phyloP scores from a whole-genome alignment of 1,140 invertebrate species.

The Mycetomoellerius zeteki region DNA sequence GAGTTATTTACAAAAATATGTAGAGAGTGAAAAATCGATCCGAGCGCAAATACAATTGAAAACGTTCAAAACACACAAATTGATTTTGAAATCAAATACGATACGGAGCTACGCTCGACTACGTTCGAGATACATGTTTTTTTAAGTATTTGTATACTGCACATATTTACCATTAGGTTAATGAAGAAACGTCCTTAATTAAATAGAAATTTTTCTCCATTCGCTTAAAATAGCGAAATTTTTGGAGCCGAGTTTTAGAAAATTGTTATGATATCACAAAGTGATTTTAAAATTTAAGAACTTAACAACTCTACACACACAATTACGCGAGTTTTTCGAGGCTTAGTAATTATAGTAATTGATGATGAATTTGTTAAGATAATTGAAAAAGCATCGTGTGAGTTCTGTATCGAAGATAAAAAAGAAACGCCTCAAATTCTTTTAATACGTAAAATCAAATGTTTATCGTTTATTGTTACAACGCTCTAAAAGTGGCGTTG shows the following conservation, averaged over 20 bases:
- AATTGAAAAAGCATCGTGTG: background rate
- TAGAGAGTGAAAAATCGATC: background rate
- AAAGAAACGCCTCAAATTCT: background rate
- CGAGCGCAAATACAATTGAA: background rate
- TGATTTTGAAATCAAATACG: background rate
- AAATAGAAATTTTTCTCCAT: constrained; percentile 18
- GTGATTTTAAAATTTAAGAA: constrained; percentile 37
- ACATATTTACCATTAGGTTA: constrained; percentile 5
- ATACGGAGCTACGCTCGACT: background rate
- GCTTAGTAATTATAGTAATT: background rate
- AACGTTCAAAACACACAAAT: background rate
- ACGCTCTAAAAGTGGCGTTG: background rate
- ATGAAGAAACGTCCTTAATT: constrained; percentile 38
- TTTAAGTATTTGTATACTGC: constrained; percentile 8
- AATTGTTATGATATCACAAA: constrained; percentile 32
- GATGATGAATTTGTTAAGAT: constrained; percentile 1
- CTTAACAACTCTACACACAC: constrained; percentile 10
- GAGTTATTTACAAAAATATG: constrained; percentile 4
- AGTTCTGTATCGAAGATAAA: constrained; percentile 1
- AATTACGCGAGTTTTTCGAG: background rate
- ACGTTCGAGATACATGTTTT: background rate
- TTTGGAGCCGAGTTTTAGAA: constrained; percentile 1
- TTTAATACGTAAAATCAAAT: constrained; percentile 29
- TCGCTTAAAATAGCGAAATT: background rate
- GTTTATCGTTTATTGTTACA: constrained; percentile 16